Evolutionary conservation across 2,888 invertebrate genomes (phyloP).

Genomic region (Hirudinaria manillensis): DNA sequence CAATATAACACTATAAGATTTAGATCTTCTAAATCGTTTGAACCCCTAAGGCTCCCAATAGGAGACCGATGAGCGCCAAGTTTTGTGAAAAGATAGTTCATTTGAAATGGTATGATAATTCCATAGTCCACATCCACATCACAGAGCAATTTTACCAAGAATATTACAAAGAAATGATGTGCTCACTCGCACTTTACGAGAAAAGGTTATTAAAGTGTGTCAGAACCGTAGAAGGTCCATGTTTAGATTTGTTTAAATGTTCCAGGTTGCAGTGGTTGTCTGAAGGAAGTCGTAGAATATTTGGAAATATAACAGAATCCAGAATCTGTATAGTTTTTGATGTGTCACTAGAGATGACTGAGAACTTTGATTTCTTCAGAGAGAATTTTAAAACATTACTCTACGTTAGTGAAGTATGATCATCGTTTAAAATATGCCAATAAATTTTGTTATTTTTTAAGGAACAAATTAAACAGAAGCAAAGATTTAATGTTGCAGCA

Average conservation of each 20-base stretch:
- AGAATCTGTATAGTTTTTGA: conserved; percentile 53
- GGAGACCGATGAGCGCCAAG: conserved; percentile 52
- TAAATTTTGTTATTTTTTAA: conserved; percentile 36
- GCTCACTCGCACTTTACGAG: not conserved
- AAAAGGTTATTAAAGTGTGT: not conserved
- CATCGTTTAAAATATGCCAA: not conserved
- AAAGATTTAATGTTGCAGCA: conserved; percentile 51
- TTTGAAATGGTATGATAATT: conserved; percentile 52
- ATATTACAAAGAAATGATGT: conserved; percentile 42
- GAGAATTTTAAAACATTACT: conserved; percentile 45
- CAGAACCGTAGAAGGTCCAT: too few species aligned
- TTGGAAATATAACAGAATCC: conserved; percentile 54
- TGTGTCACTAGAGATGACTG: conserved; percentile 52
- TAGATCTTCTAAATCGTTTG: too few species aligned
- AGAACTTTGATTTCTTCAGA: conserved; percentile 52
- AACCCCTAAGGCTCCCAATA: conserved; percentile 25
- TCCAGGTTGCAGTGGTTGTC: conserved; percentile 52
- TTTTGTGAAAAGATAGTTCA: conserved; percentile 54
- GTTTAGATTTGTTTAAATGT: too few species aligned
- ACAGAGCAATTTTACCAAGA: conserved; percentile 52
- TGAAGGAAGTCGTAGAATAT: conserved; percentile 53
- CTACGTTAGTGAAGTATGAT: not conserved
- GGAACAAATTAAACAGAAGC: conserved; percentile 54
- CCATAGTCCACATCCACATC: conserved; percentile 52
- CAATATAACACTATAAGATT: conserved; percentile 38